Percentiles rank a stretch among this genome's conserved stretches.
Conservation (phyloP, 2,888 invertebrate species). For the Tillus elongatus region DNA sequence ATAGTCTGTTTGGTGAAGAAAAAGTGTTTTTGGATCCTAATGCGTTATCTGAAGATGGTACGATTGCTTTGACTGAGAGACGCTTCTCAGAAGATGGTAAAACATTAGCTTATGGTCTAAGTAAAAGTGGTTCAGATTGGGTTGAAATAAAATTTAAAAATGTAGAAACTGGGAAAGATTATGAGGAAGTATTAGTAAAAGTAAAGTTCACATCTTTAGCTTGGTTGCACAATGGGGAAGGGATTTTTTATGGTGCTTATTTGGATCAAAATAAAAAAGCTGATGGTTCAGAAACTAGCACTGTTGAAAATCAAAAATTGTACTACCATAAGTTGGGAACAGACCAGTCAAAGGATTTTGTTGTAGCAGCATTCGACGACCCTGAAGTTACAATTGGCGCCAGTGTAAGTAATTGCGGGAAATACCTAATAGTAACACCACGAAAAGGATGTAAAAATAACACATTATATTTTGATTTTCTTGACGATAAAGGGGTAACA, state of each 20-base stretch:
- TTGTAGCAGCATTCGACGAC: slow-evolving; percentile 84
- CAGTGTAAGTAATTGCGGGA: slow-evolving; percentile 83
- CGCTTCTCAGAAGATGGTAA: slow-evolving; percentile 84
- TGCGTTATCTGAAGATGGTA: slow-evolving; percentile 81
- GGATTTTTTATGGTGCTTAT: slow-evolving; percentile 85
- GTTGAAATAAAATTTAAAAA: slow-evolving; percentile 76
- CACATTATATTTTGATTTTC: slow-evolving; percentile 74
- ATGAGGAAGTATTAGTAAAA: slow-evolving; percentile 79
- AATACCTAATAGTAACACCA: slow-evolving; percentile 75
- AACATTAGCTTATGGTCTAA: slow-evolving; percentile 84
- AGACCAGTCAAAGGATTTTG: slow-evolving; percentile 73
- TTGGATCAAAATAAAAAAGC: slow-evolving; percentile 55
- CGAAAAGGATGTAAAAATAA: slow-evolving; percentile 88
- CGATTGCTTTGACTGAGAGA: slow-evolving; percentile 65
- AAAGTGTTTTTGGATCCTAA: slow-evolving; percentile 94
- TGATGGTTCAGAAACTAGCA: slow-evolving; percentile 85
- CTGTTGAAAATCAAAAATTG: slow-evolving; percentile 84
- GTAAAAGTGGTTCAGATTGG: slow-evolving; percentile 95
- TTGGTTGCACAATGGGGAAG: slow-evolving; percentile 93
- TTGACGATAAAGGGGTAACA: slow-evolving; percentile 48
- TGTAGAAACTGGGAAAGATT: slow-evolving; percentile 69
- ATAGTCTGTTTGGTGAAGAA: slow-evolving; percentile 61
- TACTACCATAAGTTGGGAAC: slow-evolving; percentile 88
- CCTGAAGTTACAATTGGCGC: slow-evolving; percentile 88
- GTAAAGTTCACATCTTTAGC: slow-evolving; percentile 86